Conservation (phyloP, 2,113 vertebrate species). For the Psophia crepitans region DNA sequence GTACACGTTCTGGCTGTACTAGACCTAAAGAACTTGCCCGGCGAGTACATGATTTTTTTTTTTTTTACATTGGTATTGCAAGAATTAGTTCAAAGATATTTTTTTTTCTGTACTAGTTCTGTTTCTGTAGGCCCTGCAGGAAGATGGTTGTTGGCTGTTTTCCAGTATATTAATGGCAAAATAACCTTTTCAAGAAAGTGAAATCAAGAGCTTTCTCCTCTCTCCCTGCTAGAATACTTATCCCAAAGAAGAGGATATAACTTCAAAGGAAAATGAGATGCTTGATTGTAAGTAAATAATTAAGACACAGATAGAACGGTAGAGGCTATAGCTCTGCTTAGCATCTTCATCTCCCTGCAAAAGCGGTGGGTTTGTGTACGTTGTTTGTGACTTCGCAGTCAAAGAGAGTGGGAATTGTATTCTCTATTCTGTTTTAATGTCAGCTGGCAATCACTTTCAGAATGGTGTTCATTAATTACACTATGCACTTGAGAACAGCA, state of each 20-base stretch:
- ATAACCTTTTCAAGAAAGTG: background rate
- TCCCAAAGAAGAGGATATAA: background rate
- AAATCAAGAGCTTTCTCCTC: background rate
- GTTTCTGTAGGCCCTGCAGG: background rate
- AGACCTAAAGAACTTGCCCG: background rate
- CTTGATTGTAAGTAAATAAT: background rate
- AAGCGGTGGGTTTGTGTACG: background rate
- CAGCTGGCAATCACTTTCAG: background rate
- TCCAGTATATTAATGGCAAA: background rate
- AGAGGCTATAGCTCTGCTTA: background rate
- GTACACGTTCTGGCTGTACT: background rate
- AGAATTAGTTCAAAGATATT: background rate
- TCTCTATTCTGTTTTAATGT: background rate
- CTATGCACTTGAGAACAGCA: background rate
- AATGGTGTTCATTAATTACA: background rate
- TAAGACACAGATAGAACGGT: background rate
- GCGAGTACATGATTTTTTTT: background rate
- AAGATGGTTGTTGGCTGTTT: background rate
- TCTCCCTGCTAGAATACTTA: background rate
- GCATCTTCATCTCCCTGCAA: background rate
- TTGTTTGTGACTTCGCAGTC: background rate
- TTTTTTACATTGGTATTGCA: background rate
- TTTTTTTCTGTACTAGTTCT: background rate
- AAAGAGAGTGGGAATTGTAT: background rate
- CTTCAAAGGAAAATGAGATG: background rate